A percentile compares a stretch with the other conserved stretches of the same genome.
These are phyloP conservation scores for Drosophila parthenogenetica DNA, from an alignment of 2,888 invertebrate species.

Conservation along the genomic window DNA sequence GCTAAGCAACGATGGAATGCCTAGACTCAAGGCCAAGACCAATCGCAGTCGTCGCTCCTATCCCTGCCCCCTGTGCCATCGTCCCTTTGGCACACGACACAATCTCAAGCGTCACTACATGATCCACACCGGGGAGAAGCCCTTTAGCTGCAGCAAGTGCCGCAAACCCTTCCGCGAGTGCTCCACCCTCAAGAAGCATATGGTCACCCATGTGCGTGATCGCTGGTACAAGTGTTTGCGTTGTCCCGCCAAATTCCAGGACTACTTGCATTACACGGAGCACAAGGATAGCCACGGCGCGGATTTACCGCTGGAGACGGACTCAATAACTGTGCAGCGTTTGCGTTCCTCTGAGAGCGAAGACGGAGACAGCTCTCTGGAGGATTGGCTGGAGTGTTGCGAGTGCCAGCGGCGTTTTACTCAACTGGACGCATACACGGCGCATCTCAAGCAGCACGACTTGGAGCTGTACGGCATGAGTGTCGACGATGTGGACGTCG, in stretches of 20 bases:
- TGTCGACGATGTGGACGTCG: conserved; percentile 62
- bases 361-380: conserved; percentile 67
- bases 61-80: conserved; percentile 83
- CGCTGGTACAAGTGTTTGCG: conserved; percentile 83
- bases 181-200: conserved; percentile 84
- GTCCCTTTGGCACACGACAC: conserved; percentile 84
- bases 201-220: conserved; percentile 83
- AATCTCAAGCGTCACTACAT: conserved; percentile 84
- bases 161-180: conserved; percentile 84
- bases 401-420: conserved; percentile 82
- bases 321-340: not conserved
- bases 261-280: conserved; percentile 81
- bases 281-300: conserved; percentile 76
- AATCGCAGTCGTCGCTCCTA: conserved; percentile 75
- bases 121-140: conserved; percentile 85
- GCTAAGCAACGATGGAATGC: conserved; percentile 60
- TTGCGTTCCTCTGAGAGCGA: conserved; percentile 75
- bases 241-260: conserved; percentile 82
- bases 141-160: conserved; percentile 83
- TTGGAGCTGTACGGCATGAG: conserved; percentile 65
- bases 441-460: conserved; percentile 82
- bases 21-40: conserved; percentile 2
- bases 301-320: conserved; percentile 31
- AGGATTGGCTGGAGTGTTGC: conserved; percentile 83
- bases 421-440: conserved; percentile 81